Evolutionary conservation across 2,888 invertebrate genomes (phyloP), one percentile per base, ranked within the genome.

Genomic region (Scrobipalpa costella): DNA sequence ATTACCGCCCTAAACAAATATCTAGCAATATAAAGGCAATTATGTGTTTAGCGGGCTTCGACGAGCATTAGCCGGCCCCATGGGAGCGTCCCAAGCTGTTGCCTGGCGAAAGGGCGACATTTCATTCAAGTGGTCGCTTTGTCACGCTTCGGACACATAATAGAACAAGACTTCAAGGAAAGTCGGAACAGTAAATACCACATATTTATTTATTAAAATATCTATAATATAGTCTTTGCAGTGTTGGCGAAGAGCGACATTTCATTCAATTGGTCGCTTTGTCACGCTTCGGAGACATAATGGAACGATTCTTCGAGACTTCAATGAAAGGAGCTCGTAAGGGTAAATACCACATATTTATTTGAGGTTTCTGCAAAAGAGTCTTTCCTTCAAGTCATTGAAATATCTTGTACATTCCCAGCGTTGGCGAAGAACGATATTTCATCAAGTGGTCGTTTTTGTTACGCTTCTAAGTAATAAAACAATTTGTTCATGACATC

Each of bases 41-140:
- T 83, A 81, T 71, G 79, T 78, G 73, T 80, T 84, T 76, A 81
- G 76, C 71, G 68, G 71, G 73, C 71, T 79, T 76, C 71, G 71
- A 73, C 67, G 70, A 69, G 70, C 74, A 78, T 79, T 81, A 81
- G 72, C 71, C 66, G 73, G 68, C 74, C 84, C 83, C 81, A 71
- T 73, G 81, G 80, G 83, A 80, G 73, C 66, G 71, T 62, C 63
- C 66, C 73, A 78, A 75, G 68, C 69, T 73, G 71, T 72, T 70
- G 67, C 71, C 68, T 65, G 63, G 55, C 66, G 71, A 74, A 73
- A 69, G 68, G 67, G 61, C 68, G 67, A 67, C 70, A 71, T 71
- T 73, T 40, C 62, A 66, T 50, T 69, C 61, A 67, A 69, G 68
- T 67, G 71, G 69, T 68, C 69, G 71, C 68, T 78, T 79, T 68